These are phyloP conservation scores for Kryphioiulus occultus DNA, from an alignment of 2,888 invertebrate genomes.

Conservation along the genomic window DNA sequence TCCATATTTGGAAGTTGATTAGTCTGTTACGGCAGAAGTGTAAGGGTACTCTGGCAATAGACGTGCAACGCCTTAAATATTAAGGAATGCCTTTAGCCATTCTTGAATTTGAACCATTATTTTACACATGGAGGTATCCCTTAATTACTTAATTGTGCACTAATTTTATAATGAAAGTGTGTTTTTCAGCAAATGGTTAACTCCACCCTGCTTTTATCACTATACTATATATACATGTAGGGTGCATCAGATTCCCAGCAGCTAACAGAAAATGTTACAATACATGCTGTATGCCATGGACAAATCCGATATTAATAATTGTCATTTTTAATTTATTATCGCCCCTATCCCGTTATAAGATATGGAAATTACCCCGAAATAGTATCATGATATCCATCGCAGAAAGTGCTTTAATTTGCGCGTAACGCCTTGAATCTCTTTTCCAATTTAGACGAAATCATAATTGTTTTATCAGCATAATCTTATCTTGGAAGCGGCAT, in stretches of 20 bases:
- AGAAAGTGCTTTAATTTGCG: not conserved
- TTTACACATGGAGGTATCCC: not conserved
- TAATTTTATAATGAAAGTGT: not conserved
- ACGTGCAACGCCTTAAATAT: not conserved
- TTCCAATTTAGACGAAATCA: not conserved
- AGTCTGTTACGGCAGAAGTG: too few species aligned
- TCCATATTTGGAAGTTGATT: too few species aligned
- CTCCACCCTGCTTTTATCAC: constrained; percentile 5
- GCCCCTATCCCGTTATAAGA: not conserved
- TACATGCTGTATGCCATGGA: not conserved
- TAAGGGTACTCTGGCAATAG: not conserved
- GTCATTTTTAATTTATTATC: not conserved
- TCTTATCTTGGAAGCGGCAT: not conserved
- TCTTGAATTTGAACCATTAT: not conserved
- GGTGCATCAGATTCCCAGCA: not conserved
- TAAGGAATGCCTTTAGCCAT: not conserved
- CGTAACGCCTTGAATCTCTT: not conserved
- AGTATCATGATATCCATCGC: too few species aligned
- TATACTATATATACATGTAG: not conserved
- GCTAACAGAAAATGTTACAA: not conserved
- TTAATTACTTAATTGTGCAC: not conserved
- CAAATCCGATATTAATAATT: not conserved
- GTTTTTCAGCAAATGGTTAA: not conserved
- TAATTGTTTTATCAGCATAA: not conserved
- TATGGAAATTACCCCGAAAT: not conserved